phyloP scores from a whole-genome alignment of 2,888 invertebrate genomes.

The Athetis lepigone region DNA sequence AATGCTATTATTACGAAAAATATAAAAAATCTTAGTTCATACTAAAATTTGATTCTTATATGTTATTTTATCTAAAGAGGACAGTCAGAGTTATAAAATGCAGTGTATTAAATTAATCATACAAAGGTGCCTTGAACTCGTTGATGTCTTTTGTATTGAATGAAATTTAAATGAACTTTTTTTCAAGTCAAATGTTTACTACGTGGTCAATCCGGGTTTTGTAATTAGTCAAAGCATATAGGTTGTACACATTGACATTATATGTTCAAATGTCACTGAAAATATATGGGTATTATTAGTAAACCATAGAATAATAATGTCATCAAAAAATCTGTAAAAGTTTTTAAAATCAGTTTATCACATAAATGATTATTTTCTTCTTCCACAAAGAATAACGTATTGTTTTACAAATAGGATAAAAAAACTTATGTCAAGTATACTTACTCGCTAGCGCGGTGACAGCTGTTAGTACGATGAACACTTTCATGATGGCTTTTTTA shows the following conservation, averaged over 20 bases:
- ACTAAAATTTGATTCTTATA: neutral
- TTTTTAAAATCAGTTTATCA: neutral
- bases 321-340: too few species aligned
- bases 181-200: slow-evolving; percentile 8
- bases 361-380: slow-evolving; percentile 19
- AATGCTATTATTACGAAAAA: neutral
- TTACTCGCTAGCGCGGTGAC: slow-evolving; percentile 87
- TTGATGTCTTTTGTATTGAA: slow-evolving; percentile 75
- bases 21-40: neutral
- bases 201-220: slow-evolving; percentile 33
- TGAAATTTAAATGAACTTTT: slow-evolving; percentile 18
- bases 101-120: neutral
- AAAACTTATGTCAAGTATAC: slow-evolving; percentile 66
- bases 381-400: slow-evolving; percentile 40
- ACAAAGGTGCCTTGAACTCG: slow-evolving; percentile 54
- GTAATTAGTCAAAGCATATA: slow-evolving; percentile 38
- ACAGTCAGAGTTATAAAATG: neutral
- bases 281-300: too few species aligned
- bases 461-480: slow-evolving; percentile 87
- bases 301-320: too few species aligned
- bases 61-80: neutral
- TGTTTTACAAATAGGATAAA: slow-evolving; percentile 32
- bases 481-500: slow-evolving; percentile 88
- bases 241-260: slow-evolving; percentile 34
- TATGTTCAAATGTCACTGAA: slow-evolving; percentile 8